Evolutionary conservation across 2,797 vertebrate genomes (phyloP), one percentile per base, ranked within the genome.

Genomic region (Natrix natrix): DNA sequence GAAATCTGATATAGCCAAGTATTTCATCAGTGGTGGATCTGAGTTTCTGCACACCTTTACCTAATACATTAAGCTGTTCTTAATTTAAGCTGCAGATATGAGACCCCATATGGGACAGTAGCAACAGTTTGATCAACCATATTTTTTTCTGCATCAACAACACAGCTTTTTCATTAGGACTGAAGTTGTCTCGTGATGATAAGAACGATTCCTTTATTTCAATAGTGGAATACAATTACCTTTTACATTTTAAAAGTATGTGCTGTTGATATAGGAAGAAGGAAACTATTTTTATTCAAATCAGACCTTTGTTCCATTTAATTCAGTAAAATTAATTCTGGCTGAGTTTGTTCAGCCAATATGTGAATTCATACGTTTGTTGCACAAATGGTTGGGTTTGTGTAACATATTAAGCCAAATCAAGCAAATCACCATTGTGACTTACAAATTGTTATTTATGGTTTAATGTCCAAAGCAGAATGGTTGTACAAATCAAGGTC

Each of bases 1-100:
- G 88, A 63, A 22, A 90, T 43, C 14, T 94, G n/a, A 17, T 90
- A 5, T 91, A 91, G 89, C 88, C 52, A 43, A 94, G 57, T 7
- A 54, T 59, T 22, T 90, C 61, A 90, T 69, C 60, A 69, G 89
- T 55, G 66, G 69, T 63, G 22, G 59, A 66, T 89, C 17, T 48
- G 48, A 88, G 32, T 91, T 54, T 86, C 32, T 66, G 48, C 52
- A 63, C 86, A 26, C 55, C 83, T 63, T 66, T 32, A 59, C 37
- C 37, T 59, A 63, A 54, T 90, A 78, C 8, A 2, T 37, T 90
- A 32, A 83, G 5, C 86, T 66, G 32, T 55, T 17, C 48, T 86
- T 22, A 32, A 55, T 52, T 11, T 88, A 48, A 91, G 24, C 57
- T 61, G 83, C 69, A 89, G 32, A 86, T 37, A n/a, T 86, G 48